Evolutionary conservation across 2,797 vertebrate species (phyloP), one percentile per base, ranked within the genome.

Genomic region (Meda fulgida): DNA sequence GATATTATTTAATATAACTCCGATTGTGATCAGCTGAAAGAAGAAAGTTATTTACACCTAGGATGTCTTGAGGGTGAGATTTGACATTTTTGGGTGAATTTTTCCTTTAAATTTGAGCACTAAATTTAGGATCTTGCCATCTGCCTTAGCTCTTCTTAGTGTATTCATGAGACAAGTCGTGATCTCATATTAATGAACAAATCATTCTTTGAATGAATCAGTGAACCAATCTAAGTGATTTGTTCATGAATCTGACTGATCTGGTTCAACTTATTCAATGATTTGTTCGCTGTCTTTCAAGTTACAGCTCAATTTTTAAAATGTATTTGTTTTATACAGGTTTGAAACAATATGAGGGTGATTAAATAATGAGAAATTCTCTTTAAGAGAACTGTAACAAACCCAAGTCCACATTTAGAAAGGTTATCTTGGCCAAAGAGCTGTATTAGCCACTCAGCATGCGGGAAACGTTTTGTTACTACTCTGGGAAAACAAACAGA

Each of bases 401-500:
- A 91, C 87, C 80, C 92, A 85, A 78, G 84, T 88, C 55, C 31
- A 46, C 43, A 76, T 40, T 55, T 72, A 46, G 8, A 51, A 66
- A 81, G 34, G 67, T 83, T 80, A 76, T 38, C 19, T 36, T 16
- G 10, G 43, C 84, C 78, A 65, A 48, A 77, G 21, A 65, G 10
- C 40, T 65, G n/a, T 81, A 40, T 48, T 21, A 81, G 63, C 93
- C 92, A 92, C 94, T 96, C 92, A 94, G 92, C 93, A 96, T 95
- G 93, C 94, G 93, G 92, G 89, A 90, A 94, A 95, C 93, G 92
- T 93, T 91, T 91, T 91, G 80, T 91, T 90, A 84, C 91, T 93
- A 92, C 94, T 93, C 91, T 90, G 89, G 89, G 89, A 93, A 95
- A 95, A 95, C 93, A 95, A 95, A 92, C 60, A 83, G 92, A 90